phyloP scores from a whole-genome alignment of 2,113 vertebrate genomes.

The Holacanthus passer region DNA sequence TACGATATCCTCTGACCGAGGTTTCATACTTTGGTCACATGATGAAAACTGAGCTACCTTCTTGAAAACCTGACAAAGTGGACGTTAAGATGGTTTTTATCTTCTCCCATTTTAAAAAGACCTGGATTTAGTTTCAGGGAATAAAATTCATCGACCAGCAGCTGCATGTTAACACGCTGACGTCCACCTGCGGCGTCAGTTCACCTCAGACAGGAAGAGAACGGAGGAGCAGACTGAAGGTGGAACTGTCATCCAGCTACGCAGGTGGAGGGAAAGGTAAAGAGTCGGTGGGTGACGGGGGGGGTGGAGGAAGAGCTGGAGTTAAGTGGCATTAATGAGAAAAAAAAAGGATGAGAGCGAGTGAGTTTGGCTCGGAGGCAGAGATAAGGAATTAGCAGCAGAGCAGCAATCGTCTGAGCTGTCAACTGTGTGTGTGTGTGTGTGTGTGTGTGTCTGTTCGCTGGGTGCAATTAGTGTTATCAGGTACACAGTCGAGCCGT shows the following conservation, averaged over 20 bases:
- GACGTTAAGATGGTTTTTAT: too few relatives aligned
- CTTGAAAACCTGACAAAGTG: too few relatives aligned
- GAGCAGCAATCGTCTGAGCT: conserved; percentile 42
- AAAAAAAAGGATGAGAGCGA: conserved; percentile 21
- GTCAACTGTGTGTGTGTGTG: conserved; percentile 36
- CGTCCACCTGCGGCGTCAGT: too few relatives aligned
- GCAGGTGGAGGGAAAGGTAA: conserved; percentile 4
- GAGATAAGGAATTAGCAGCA: conserved; percentile 57
- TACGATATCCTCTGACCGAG: too few relatives aligned
- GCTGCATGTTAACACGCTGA: too few relatives aligned
- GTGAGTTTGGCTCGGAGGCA: conserved; percentile 9
- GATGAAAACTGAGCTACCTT: too few relatives aligned
- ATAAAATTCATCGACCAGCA: too few relatives aligned
- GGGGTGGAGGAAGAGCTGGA: conserved; percentile 1
- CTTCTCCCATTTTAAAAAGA: too few relatives aligned
- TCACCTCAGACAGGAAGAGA: too few relatives aligned
- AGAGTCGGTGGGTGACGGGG: neutral
- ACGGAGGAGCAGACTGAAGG: neutral
- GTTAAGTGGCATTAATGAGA: conserved; percentile 42
- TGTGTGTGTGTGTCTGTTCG: conserved; percentile 23
- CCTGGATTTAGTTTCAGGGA: too few relatives aligned
- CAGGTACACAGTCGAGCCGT: conserved; percentile 4
- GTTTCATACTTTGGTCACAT: too few relatives aligned
- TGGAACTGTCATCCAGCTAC: neutral
- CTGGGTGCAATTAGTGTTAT: conserved; percentile 51